phyloP scores from a whole-genome alignment of 2,113 vertebrate genomes.

The Lethenteron camtschaticum region DNA sequence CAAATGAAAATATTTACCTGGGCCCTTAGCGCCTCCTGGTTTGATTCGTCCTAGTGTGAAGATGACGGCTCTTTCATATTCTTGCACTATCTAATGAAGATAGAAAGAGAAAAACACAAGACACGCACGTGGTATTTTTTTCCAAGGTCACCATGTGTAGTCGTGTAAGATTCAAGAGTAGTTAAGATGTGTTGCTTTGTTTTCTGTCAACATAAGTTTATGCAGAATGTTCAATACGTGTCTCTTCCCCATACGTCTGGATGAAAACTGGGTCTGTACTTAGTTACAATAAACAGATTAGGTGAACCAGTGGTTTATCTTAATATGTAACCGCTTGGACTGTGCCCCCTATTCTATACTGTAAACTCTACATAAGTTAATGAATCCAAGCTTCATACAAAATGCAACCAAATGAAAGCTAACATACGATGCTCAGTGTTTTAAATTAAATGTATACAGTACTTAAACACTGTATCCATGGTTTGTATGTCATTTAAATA shows the following conservation, averaged over 20 bases:
- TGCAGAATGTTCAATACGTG: neutral
- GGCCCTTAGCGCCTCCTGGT: conserved; percentile 45
- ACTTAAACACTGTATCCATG: neutral
- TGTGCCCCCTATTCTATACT: too few species aligned
- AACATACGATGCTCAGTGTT: neutral
- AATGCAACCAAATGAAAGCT: neutral
- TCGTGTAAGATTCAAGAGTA: neutral
- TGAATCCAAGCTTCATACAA: neutral
- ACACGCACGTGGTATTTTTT: neutral
- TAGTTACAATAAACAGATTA: neutral
- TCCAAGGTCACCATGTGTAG: neutral
- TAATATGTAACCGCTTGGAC: too few species aligned
- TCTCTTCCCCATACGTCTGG: neutral
- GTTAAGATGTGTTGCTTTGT: neutral
- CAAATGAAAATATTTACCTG: conserved; percentile 26
- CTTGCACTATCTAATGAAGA: conserved; percentile 39
- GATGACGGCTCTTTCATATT: conserved; percentile 59
- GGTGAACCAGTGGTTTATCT: too few species aligned
- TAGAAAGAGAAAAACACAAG: neutral
- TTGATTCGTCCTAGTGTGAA: conserved; percentile 50
- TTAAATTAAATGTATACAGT: neutral
- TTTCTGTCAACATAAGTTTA: neutral
- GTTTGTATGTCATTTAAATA: neutral
- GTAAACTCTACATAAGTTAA: neutral
- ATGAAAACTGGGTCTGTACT: neutral